A percentile compares a stretch with the other conserved stretches of the same genome.
phyloP scores from a whole-genome alignment of 2,797 vertebrate genomes.

The Tamandua tetradactyla region DNA sequence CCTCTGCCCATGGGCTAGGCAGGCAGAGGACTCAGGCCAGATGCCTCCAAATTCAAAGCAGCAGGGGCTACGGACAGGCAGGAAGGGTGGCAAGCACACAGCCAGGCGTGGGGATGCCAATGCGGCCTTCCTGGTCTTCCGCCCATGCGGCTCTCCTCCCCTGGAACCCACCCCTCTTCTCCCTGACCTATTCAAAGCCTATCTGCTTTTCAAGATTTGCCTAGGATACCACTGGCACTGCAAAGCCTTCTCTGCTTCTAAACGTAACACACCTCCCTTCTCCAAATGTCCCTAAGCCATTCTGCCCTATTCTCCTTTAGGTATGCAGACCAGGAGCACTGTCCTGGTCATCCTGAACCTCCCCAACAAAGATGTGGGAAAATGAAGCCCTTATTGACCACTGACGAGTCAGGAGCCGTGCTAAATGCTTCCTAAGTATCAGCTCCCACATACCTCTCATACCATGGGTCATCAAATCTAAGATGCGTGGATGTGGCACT shows the following conservation, averaged over 20 bases:
- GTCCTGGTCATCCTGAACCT: not conserved
- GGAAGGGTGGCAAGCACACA: not conserved
- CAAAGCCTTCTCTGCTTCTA: not conserved
- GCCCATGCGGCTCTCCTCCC: not conserved
- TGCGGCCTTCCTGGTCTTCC: not conserved
- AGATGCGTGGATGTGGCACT: constrained; percentile 62
- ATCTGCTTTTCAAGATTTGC: not conserved
- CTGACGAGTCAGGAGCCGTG: not conserved
- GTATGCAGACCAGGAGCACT: not conserved
- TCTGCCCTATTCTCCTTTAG: not conserved
- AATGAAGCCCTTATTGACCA: not conserved
- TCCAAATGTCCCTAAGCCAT: not conserved
- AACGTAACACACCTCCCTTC: not conserved
- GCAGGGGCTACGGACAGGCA: not conserved
- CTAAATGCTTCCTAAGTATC: not conserved
- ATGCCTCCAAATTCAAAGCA: not conserved
- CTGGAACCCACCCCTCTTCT: not conserved
- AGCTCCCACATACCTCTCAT: constrained; percentile 50
- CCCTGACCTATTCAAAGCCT: not conserved
- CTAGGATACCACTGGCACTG: not conserved
- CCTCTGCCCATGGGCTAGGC: not conserved
- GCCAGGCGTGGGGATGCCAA: not conserved
- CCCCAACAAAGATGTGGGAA: not conserved
- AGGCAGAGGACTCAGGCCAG: not conserved
- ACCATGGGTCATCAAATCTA: constrained; percentile 77